Evolutionary conservation across 64 coral and sea anemone species (phyloP), one percentile per base, ranked within the genome.

Genomic region (Montipora foliosa): DNA sequence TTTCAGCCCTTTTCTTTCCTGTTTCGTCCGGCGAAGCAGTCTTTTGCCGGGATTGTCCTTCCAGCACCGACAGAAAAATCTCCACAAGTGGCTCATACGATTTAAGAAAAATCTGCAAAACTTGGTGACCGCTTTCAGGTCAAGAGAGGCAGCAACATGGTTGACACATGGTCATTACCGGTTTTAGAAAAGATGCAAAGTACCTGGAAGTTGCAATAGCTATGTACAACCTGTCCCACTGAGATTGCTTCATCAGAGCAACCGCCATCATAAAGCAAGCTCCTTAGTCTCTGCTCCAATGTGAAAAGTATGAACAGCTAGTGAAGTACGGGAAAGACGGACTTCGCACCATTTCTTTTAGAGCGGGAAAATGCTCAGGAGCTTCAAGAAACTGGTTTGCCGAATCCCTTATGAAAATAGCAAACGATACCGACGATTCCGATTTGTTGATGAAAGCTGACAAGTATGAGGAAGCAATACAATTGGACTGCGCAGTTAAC

Each of bases 21-120:
- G 89, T 82, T 91, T 91, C 52, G 76, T 51, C 70, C 81, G 89
- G 20, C 80, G 69, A 16, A 91, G 16, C 79, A n/a, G 45, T 91
- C 13, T 91, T 25, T 91, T 91, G 89, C 89, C 25, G 60, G 19
- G 50, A 69, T 7, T 91, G 89, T 57, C 24, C 81, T 17, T 20
- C 20, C 6, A 68, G 70, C 8, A 50, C 44, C 6, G 60, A 50
- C 17, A 16, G 57, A 15, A 91, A 91, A 72, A 50, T 91, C 60
- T 53, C 89, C 6, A 22, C 44, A 69, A 81, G 77, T 91, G 76
- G 89, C n/a, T 91, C 89, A n/a, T 91, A 80, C 29, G 78, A 48
- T 80, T 45, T 91, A 70, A 91, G 78, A 67, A 9, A 48, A 67
- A 44, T 82, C 45, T 91, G 89, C 67, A 21, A 44, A 52, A 64